Evolutionary conservation across 2,888 invertebrate genomes (phyloP), one percentile per base, ranked within the genome.

Genomic region (Dastarcus helophoroides): DNA sequence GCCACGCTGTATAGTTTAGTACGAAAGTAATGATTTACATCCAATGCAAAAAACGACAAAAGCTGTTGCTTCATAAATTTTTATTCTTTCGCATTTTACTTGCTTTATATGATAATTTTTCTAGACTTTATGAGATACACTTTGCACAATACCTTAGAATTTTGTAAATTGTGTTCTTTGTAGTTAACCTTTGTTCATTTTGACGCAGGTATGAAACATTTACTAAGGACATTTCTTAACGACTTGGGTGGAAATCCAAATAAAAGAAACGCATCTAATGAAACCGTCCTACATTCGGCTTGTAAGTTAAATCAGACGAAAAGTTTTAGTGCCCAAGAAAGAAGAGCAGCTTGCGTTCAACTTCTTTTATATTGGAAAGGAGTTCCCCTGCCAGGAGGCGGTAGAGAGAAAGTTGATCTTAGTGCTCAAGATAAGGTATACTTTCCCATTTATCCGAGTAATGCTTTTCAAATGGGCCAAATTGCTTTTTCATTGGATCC

Each of bases 241-340:
- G 74, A 76, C 38, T 58, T 73, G 32, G 69, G 69, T 16, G 77
- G 76, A 5, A 76, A 78, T 54, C 76, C 77, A 11, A 78, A 77
- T 56, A 76, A 76, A 56, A 69, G 68, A 36, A 78, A 78, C 53
- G 67, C 62, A 10, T 56, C 62, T 25, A 73, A 76, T 47, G 74
- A 77, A 51, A 73, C 73, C 1, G 68, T 71, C 5, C 56, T 78
- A 35, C 77, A 77, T 50, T 63, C 69, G 42, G 70, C 74, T 16
- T 77, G 76, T 46, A 64, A 66, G 35, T 53, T 68, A 38, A 56
- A 58, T 26, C 56, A 58, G 33, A 62, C 61, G 16, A 60, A 64
- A 43, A 64, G 63, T 37, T 66, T 64, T 32, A 67, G 68, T 23
- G 68, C 69, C 2, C 68, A 69, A 45, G 71, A 71, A 44, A 48